Base-by-base conservation (phyloP, 2,113 vertebrate genomes). In the Stigmatopora argus region DNA sequence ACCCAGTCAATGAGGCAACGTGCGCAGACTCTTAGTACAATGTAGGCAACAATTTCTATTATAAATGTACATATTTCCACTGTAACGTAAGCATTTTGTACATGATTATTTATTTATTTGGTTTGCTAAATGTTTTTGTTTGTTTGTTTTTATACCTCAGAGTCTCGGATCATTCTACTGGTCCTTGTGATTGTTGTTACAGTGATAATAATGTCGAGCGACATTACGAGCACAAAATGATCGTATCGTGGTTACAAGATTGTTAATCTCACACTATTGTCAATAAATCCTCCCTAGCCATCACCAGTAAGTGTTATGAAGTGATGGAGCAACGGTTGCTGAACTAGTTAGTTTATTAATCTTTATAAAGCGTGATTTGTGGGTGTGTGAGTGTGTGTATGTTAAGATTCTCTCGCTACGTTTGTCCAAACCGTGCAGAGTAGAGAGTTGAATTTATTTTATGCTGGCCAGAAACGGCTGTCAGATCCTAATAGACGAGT, bases 1-100 rank as follows among this genome's bases (percentile, higher is more conserved):
- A 72, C 66, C 86, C 70, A 93, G 77, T 83, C 89, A 91, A 75
- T 93, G 82, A 90, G 73, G 81, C 38, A 86, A 75, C 73, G 26
- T 1, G 59, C 58, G 58, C 41, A 70, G 65, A 77, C 76, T 79
- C 66, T 78, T 77, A 73, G 67, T 78, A 62, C 14, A 70, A 69
- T 62, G 62, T 65, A 55, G 34, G 61, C 67, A 63, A 60, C 69
- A 71, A 67, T 85, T 60, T 64, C 78, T 64, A 70, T 77, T 62
- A 71, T 69, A 61, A 65, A 75, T 66, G 52, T 84, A 41, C 64
- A 63, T 77, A 68, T 78, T 80, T 83, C 55, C 49, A 65, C 65
- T 64, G 67, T 83, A 71, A 78, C 78, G 82, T 83, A 70, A 84
- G 74, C 62, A 74, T 84, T 86, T 87, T 86, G 21, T 84, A 79